Evolutionary conservation across 2,888 invertebrate species (phyloP).

Genomic region (Helicoverpa assulta): DNA sequence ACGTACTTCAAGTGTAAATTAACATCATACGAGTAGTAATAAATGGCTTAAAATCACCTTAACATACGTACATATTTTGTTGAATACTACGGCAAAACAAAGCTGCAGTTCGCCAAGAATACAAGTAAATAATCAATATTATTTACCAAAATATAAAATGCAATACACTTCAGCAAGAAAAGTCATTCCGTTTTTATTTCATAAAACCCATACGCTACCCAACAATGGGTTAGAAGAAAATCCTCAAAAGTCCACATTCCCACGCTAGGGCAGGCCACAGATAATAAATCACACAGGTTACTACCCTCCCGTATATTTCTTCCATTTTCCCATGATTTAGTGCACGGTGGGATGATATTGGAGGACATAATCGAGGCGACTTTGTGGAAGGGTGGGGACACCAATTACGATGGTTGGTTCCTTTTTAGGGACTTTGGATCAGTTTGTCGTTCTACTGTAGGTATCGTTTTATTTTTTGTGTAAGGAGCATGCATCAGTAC

Average conservation of each 20-base stretch:
- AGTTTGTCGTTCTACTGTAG: no score
- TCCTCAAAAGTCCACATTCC: constrained; percentile 38
- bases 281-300: constrained; percentile 53
- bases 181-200: neutral
- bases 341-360: constrained; percentile 47
- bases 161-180: neutral
- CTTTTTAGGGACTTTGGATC: constrained; percentile 9
- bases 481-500: no score
- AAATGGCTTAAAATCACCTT: no score
- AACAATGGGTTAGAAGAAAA: constrained; percentile 43
- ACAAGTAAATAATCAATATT: no score
- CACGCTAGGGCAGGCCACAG: constrained; percentile 16
- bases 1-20: no score
- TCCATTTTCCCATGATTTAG: constrained; percentile 60
- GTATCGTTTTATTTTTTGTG: no score
- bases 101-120: no score
- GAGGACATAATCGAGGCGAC: constrained; percentile 54
- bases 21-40: no score
- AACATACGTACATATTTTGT: no score
- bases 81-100: no score
- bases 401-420: constrained; percentile 35
- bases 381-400: constrained; percentile 23
- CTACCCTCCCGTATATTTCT: constrained; percentile 60
- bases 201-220: constrained; percentile 22
- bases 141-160: no score